Evolutionary conservation across 2,888 invertebrate species (phyloP).

Genomic region (Eupithecia vulgata): DNA sequence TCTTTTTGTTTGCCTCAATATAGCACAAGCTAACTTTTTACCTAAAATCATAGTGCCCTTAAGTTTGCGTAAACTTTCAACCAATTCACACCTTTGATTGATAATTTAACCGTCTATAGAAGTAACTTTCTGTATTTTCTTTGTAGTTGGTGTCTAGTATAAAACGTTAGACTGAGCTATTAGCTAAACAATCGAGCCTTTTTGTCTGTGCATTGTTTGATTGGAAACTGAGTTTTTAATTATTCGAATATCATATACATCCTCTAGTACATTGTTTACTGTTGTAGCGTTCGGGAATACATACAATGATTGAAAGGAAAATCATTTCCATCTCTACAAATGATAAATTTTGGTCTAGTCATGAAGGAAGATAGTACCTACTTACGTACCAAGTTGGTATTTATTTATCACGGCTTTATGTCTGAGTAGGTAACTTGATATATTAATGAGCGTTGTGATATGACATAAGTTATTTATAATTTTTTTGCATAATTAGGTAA

Average conservation of each 20-base stretch:
- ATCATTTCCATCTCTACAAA: background rate
- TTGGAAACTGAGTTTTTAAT: slow-evolving; percentile 31
- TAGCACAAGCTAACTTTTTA: background rate
- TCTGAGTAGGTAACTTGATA: background rate
- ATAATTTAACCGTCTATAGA: background rate
- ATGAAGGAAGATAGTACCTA: background rate
- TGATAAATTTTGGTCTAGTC: background rate
- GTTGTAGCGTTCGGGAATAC: background rate
- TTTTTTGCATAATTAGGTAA: background rate
- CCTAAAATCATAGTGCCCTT: background rate
- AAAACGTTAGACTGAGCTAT: background rate
- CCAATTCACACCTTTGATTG: slow-evolving; percentile 4
- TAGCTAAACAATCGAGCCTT: slow-evolving; percentile 34
- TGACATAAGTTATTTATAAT: background rate
- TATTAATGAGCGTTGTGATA: background rate
- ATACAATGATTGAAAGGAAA: background rate
- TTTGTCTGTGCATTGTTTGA: slow-evolving; percentile 38
- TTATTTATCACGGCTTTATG: background rate
- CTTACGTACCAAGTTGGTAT: background rate
- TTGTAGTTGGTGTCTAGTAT: background rate
- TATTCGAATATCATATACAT: background rate
- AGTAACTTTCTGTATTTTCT: slow-evolving; percentile 22
- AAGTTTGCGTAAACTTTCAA: background rate
- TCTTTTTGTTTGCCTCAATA: background rate
- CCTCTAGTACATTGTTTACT: slow-evolving; percentile 18